phyloP scores from a whole-genome alignment of 1,140 invertebrate species.

The Hestina assimilis region DNA sequence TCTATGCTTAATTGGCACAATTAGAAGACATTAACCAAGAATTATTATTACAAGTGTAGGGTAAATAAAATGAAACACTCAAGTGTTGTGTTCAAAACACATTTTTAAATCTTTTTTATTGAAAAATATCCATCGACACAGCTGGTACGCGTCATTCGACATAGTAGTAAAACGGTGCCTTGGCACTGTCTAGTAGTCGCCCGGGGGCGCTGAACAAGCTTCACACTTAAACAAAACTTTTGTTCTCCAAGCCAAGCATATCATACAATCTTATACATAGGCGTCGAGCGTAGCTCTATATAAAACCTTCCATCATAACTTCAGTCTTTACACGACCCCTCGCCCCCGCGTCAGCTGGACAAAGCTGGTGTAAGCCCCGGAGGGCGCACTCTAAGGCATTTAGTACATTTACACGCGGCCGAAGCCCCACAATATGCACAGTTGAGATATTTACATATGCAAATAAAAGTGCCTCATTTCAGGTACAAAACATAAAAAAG shows the following conservation, averaged over 20 bases:
- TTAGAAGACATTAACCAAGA: too few relatives aligned
- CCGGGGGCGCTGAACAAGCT: slow-evolving; percentile 23
- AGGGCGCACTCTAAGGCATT: slow-evolving; percentile 38
- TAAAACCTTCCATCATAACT: slow-evolving; percentile 35
- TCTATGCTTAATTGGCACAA: too few relatives aligned
- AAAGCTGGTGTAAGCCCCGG: background rate
- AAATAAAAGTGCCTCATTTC: slow-evolving; percentile 47
- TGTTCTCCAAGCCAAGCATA: slow-evolving; percentile 21
- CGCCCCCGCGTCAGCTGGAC: background rate
- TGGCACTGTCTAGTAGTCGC: slow-evolving; percentile 7
- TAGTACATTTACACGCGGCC: background rate
- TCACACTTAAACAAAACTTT: slow-evolving; percentile 19
- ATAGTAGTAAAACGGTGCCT: slow-evolving; percentile 41
- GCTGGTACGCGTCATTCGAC: slow-evolving; percentile 57
- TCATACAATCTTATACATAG: slow-evolving; percentile 21
- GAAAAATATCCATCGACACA: slow-evolving; percentile 67
- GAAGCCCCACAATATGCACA: slow-evolving; percentile 11
- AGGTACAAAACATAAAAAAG: slow-evolving; percentile 39
- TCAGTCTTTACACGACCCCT: slow-evolving; percentile 53
- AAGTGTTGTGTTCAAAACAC: slow-evolving; percentile 74
- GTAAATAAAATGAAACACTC: slow-evolving; percentile 47
- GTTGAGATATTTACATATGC: slow-evolving; percentile 42
- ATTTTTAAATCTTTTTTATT: slow-evolving; percentile 71
- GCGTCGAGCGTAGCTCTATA: slow-evolving; percentile 25
- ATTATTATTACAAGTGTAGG: background rate